phyloP scores from a whole-genome alignment of 2,113 vertebrate species.

The Tragelaphus imberbis region DNA sequence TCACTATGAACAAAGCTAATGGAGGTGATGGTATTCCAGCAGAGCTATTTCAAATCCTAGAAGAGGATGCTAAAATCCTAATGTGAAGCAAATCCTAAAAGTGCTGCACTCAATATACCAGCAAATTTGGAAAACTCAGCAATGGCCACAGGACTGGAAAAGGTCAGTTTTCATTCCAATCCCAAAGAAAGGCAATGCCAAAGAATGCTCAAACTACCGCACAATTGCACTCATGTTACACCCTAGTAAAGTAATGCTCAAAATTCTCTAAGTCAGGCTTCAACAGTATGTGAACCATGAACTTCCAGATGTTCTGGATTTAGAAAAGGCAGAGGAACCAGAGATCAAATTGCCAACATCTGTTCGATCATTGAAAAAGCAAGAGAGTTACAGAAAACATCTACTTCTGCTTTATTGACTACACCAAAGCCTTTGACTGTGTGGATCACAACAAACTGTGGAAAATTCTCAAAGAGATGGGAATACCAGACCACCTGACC shows the following conservation, averaged over 20 bases:
- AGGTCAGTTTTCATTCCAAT: background rate
- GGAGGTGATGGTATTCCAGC: background rate
- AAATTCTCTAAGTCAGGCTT: background rate
- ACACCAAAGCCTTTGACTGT: background rate
- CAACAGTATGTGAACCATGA: background rate
- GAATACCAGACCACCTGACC: background rate
- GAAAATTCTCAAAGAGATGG: background rate
- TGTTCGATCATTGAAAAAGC: background rate
- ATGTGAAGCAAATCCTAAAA: background rate
- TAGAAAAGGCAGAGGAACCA: background rate
- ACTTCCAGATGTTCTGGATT: background rate
- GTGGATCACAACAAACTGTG: background rate
- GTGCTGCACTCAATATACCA: background rate
- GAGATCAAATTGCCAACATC: background rate
- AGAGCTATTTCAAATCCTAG: background rate
- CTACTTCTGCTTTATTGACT: background rate
- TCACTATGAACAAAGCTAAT: background rate
- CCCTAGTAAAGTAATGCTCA: background rate
- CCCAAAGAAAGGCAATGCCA: background rate
- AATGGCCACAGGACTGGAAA: background rate
- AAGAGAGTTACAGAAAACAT: background rate
- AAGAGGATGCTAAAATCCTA: background rate
- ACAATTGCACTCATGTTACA: background rate
- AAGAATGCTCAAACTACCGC: background rate
- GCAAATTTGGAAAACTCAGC: background rate